A percentile compares a stretch with the other conserved stretches of the same genome.
phyloP scores from a whole-genome alignment of 2,113 vertebrate genomes.

The Typhlomys cinereus region DNA sequence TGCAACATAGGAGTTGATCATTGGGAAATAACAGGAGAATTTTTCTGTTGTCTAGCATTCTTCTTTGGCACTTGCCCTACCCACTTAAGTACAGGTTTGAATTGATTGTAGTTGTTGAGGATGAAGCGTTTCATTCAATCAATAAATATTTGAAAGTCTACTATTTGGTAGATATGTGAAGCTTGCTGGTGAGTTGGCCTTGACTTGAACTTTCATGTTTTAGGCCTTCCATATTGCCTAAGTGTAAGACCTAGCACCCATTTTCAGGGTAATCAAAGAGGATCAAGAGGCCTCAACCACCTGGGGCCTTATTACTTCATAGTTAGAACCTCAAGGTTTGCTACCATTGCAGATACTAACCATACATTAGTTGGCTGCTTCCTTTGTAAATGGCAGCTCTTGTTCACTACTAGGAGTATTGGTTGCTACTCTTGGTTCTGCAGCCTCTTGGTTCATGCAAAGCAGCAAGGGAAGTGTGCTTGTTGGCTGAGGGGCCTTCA shows the following conservation, averaged over 20 bases:
- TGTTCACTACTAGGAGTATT: neutral
- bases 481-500: neutral
- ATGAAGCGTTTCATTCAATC: conserved; percentile 55
- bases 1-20: conserved; percentile 60
- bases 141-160: conserved; percentile 43
- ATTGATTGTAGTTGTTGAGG: neutral
- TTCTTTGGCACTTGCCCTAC: conserved; percentile 6
- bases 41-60: conserved; percentile 62
- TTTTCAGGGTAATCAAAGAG: neutral
- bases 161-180: neutral
- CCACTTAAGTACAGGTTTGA: fast-evolving
- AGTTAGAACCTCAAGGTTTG: conserved; percentile 37
- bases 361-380: neutral
- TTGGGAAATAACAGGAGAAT: conserved; percentile 64
- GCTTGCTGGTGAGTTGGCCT: neutral
- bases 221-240: neutral
- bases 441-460: conserved; percentile 13
- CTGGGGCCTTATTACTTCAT: conserved; percentile 4
- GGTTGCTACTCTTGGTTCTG: neutral
- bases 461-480: conserved; percentile 6
- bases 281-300: conserved; percentile 1
- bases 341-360: conserved; percentile 3
- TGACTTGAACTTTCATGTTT: neutral
- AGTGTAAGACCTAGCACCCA: neutral
- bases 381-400: neutral